Percentiles rank a stretch among this genome's conserved stretches.
Conservation (phyloP, 2,888 invertebrate genomes). For the Ochropacha duplaris region DNA sequence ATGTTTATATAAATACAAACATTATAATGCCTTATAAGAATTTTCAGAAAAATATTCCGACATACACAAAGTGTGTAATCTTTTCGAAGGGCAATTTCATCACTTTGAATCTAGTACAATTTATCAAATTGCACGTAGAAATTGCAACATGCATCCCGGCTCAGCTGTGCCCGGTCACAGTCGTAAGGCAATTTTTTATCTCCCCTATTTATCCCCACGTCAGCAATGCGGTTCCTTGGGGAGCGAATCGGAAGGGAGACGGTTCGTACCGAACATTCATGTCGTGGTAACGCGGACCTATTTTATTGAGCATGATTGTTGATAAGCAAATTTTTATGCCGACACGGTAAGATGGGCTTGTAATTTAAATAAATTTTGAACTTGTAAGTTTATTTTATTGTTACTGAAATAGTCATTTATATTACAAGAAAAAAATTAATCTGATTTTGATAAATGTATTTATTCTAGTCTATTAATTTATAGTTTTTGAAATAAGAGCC, state of each 20-base stretch:
- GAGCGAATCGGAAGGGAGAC: constrained; percentile 57
- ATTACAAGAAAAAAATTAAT: too few species aligned
- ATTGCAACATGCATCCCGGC: constrained; percentile 70
- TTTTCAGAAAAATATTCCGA: too few species aligned
- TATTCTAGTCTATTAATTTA: too few species aligned
- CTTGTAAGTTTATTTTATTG: background rate
- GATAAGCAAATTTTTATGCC: constrained; percentile 36
- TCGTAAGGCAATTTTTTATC: constrained; percentile 71
- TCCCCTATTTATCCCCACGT: constrained; percentile 51
- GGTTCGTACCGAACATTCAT: constrained; percentile 48
- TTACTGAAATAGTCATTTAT: background rate
- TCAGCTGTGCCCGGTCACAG: constrained; percentile 68
- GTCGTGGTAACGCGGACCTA: constrained; percentile 50
- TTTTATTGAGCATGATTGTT: constrained; percentile 50
- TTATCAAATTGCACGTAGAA: constrained; percentile 69
- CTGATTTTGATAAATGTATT: too few species aligned
- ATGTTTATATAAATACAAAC: too few species aligned
- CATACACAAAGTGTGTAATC: constrained; percentile 41
- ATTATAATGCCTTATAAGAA: too few species aligned
- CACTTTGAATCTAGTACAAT: constrained; percentile 70
- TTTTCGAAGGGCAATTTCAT: constrained; percentile 60
- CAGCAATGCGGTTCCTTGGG: constrained; percentile 60
- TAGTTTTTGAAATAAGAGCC: too few species aligned
- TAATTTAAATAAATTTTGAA: background rate
- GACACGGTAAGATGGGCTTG: background rate